Conservation (phyloP, 2,888 invertebrate genomes). For the Aspidiotus rigidus region DNA sequence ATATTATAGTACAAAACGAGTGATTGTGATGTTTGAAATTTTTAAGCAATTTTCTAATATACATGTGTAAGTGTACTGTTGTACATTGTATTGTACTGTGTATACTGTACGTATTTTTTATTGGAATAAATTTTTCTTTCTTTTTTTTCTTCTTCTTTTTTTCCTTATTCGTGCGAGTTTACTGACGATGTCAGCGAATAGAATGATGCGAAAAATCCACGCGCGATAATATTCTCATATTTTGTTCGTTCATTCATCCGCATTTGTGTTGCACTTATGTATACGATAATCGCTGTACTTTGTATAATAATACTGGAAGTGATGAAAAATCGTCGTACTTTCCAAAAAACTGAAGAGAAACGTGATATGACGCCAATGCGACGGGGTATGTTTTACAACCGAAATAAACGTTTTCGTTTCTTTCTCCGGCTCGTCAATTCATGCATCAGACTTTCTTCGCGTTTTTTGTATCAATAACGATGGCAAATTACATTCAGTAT, state of each 20-base stretch:
- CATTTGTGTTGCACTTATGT: neutral
- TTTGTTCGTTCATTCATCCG: neutral
- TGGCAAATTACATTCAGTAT: no score
- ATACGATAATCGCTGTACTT: neutral
- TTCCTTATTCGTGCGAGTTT: no score
- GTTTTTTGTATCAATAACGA: no score
- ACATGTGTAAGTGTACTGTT: neutral
- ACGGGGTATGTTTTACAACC: no score
- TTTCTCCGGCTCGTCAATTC: no score
- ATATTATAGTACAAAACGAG: slow-evolving; percentile 31
- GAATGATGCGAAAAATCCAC: neutral
- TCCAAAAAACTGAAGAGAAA: no score
- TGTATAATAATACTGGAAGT: no score
- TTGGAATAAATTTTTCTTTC: slow-evolving; percentile 7
- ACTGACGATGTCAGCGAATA: neutral
- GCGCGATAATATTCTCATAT: neutral
- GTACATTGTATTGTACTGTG: slow-evolving; percentile 25
- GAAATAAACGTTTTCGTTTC: no score
- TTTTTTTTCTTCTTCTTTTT: neutral
- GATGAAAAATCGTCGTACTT: no score
- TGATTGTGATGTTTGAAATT: slow-evolving; percentile 33
- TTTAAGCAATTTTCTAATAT: slow-evolving; percentile 24
- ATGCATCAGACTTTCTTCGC: no score
- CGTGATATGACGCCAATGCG: no score
- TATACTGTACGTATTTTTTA: slow-evolving; percentile 18